Base-by-base conservation (phyloP, 2,113 vertebrate species). In the Pithys albifrons region DNA sequence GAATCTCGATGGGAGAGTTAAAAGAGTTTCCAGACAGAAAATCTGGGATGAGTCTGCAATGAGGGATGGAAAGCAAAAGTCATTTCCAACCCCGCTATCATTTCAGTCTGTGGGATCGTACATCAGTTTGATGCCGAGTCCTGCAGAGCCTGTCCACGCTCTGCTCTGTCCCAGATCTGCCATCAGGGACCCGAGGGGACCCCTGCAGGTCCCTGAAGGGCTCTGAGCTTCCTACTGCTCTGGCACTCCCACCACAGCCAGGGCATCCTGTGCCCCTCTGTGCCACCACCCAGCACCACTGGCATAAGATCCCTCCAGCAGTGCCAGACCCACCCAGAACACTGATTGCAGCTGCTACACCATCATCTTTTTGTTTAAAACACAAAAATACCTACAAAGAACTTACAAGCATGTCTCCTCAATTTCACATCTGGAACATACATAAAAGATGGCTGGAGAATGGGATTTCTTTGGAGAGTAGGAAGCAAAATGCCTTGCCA, bases 401-500 rank as follows among this genome's bases (percentile, higher is more conserved):
- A 35, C 67, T 81, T 11, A 12, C 52, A 25, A 83, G 57, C 0
- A 0, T 28, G 24, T 72, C 82, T 59, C 41, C 70, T 62, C 62
- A 28, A 23, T 76, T 79, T 51, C 76, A 93, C 95, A 94, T 72
- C 92, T 92, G 93, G 95, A 96, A 84, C 85, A 93, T 90, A 90
- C 95, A 94, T 84, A 93, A 93, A 96, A 92, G 90, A 93, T 80
- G 90, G 59, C 31, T 4, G 0, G 82, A 97, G 92, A 62, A 51
- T 0, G 0, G 64, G 78, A 83, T 58, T 72, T 86, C 95, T 90
- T 85, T 17, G 39, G 65, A 85, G 95, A 57, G 24, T 5, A 37
- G n/a, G 87, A 92, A 96, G 93, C 92, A 93, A 96, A 98, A 85
- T 94, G 31, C 93, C 77, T 80, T 18, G 58, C 87, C 81, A 41